Evolutionary conservation across 2,888 invertebrate species (phyloP).

Genomic region (Phyto melanocephala): DNA sequence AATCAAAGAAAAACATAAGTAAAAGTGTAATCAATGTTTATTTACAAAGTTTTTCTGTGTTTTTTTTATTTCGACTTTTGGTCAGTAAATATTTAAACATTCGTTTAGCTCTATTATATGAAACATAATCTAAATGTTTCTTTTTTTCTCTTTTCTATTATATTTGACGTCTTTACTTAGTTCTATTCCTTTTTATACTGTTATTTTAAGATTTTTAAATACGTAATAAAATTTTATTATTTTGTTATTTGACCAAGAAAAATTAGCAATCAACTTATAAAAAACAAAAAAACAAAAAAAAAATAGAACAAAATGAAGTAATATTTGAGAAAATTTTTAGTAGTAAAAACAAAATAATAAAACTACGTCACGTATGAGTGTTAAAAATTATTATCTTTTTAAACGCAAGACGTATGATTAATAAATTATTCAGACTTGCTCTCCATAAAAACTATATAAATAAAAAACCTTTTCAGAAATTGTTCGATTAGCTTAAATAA

Average conservation of each 20-base stretch:
- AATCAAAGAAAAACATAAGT: not conserved
- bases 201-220: not conserved
- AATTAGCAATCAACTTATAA: not conserved
- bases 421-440: not conserved
- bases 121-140: conserved; percentile 18
- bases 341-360: conserved; percentile 3
- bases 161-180: no score
- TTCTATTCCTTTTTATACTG: no score
- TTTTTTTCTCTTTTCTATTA: not conserved
- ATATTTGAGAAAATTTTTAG: not conserved
- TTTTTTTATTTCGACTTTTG: not conserved
- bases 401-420: conserved; percentile 7
- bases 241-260: not conserved
- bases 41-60: not conserved
- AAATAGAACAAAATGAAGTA: not conserved
- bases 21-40: not conserved
- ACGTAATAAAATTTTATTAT: not conserved
- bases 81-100: conserved; percentile 11
- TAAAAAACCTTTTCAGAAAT: no score
- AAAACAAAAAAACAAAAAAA: not conserved
- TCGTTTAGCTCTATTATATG: conserved; percentile 18
- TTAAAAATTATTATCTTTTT: conserved; percentile 17
- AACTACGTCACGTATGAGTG: not conserved
- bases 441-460: no score
- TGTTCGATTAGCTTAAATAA: no score